Evolutionary conservation across 2,888 invertebrate species (phyloP), one percentile per base, ranked within the genome.

Genomic region (Portevinia maculata): DNA sequence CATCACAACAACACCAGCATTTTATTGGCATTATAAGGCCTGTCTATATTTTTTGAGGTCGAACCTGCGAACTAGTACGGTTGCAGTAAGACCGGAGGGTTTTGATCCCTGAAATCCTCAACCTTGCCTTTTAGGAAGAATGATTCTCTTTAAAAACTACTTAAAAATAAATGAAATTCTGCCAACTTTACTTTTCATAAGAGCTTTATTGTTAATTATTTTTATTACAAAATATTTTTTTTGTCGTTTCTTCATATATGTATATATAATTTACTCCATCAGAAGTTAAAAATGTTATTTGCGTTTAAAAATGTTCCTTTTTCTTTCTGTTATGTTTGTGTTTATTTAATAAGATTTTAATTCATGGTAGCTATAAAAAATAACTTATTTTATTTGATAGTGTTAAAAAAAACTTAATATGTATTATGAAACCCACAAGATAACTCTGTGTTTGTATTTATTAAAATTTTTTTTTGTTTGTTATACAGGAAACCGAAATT

Each of bases 171-270:
- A 64, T 32, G 5, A 52, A 32, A 55, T 53, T 9, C 6, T 19
- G 28, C 34, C 32, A 53, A 30, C 24, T 15, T 34, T 28, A 65
- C 76, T 69, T 69, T 81, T 81, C 81, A 81, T 81, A 81, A 81
- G 81, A 81, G 81, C 81, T 76, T 81, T 81, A 81, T 81, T 79
- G 74, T 79, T 81, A 81, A 81, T 81, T 76, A 76, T 65, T 76
- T 79, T 81, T 81, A 81, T 81, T 81, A 81, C 81, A 81, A 81
- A 81, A 81, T 81, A 81, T 79, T 53, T 60, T 34, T 64, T 55
- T 75, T 79, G 24, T 71, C 52, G 52, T 64, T 75, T 76, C 34
- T 70, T 71, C 28, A 64, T 60, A 39, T 62, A 70, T 70, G 57
- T 69, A 62, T 70, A 69, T 69, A 76, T 75, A 74, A 75, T 75